phyloP scores from a whole-genome alignment of 2,888 invertebrate genomes.

The Tachystola acroxantha region DNA sequence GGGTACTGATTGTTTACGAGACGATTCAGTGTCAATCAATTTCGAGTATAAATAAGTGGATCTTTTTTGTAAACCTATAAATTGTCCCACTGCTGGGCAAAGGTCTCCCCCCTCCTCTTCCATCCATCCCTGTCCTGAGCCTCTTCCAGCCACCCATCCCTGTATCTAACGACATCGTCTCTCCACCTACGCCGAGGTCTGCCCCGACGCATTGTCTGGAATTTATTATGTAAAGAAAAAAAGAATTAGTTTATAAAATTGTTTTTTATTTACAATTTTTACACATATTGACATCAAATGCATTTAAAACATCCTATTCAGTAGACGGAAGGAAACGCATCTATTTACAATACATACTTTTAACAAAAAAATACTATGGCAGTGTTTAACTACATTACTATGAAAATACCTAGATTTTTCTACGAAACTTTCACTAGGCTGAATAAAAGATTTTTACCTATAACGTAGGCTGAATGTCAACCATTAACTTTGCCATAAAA shows the following conservation, averaged over 20 bases:
- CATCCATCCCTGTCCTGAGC: too few species aligned
- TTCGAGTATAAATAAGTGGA: too few species aligned
- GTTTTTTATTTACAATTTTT: conserved; percentile 39
- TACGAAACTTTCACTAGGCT: background rate
- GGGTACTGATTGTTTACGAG: too few species aligned
- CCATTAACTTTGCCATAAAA: background rate
- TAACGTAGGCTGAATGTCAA: background rate
- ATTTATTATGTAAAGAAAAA: too few species aligned
- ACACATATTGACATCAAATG: conserved; percentile 29
- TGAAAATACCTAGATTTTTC: background rate
- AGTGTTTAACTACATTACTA: conserved; percentile 1
- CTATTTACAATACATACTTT: conserved; percentile 15
- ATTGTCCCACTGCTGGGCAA: too few species aligned
- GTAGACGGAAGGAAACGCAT: background rate
- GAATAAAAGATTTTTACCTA: conserved; percentile 3
- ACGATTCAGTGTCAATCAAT: too few species aligned
- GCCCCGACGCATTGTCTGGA: too few species aligned
- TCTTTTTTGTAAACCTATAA: too few species aligned
- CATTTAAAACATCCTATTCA: conserved; percentile 20
- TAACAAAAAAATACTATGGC: conserved; percentile 19
- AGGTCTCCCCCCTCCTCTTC: too few species aligned
- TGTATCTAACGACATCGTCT: too few species aligned
- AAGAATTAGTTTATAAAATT: conserved; percentile 15
- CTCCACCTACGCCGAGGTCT: too few species aligned
- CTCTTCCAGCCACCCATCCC: too few species aligned